Base-by-base conservation (phyloP, 1,140 invertebrate genomes). In the Pygmarrhopalites habei region DNA sequence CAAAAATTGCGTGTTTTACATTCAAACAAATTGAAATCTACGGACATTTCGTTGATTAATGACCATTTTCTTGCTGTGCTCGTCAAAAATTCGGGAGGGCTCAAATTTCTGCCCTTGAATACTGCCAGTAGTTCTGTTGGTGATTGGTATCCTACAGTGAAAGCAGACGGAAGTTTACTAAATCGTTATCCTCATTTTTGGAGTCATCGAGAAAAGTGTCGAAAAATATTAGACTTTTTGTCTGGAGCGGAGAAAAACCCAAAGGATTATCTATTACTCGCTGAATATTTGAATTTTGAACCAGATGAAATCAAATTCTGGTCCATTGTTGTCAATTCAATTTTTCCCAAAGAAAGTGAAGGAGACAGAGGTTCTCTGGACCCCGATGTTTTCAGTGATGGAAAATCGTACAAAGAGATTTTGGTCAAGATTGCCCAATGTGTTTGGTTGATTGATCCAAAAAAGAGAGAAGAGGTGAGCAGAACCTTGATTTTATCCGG, bases 401-500 rank as follows among this genome's bases (percentile, higher is more conserved):
- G 57, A 30, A 58, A 62, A 25, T 41, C 47, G 19, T 65, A 62
- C 56, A 68, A 67, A 32, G 65, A 70, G n/a, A 58, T 64, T 29
- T 26, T 65, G 5, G 62, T 70, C 0, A 67, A 67, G 58, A 49
- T 58, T 4, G 65, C 65, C n/a, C 65, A 70, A 46, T 65, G 65
- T 25, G 60, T 70, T 30, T 70, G 65, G 65, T 30, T 19, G 5
- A 43, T 51, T 1, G 68, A 70, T 46, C 52, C 60, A 10, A 32
- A 32, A 10, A 70, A 70, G 32, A n/a, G 65, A 21, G 68, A 70
- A 60, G 62, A 64, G 17, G 68, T 70, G 28, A 60, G 47, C 1
- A 52, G 62, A 44, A 47, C 61, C 7, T 41, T 70, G n/a, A 39
- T 70, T 35, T 62, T 58, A 41, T 60, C 65, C 19, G 68, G 68